These are phyloP conservation scores for Phengaris arion DNA, from an alignment of 2,888 invertebrate genomes.

Conservation along the genomic window DNA sequence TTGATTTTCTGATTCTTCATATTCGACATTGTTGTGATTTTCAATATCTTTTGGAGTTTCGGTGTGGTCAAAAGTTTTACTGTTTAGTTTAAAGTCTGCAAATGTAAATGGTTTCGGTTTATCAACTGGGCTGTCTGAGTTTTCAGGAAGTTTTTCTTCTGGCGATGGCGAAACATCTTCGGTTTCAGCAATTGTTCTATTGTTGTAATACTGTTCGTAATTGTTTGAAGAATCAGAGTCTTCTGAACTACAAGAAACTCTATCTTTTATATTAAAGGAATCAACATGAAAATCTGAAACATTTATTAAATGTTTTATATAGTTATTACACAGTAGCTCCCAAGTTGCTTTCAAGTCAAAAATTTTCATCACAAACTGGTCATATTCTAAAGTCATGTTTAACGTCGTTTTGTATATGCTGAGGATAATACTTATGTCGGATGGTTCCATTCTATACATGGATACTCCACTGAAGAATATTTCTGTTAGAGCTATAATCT, in stretches of 20 bases:
- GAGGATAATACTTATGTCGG: slow-evolving; percentile 81
- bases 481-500: slow-evolving; percentile 91
- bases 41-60: slow-evolving; percentile 40
- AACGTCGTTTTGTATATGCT: slow-evolving; percentile 78
- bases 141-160: slow-evolving; percentile 33
- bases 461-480: slow-evolving; percentile 87
- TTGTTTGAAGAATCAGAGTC: slow-evolving; percentile 67
- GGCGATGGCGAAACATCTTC: slow-evolving; percentile 30
- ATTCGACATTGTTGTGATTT: slow-evolving; percentile 34
- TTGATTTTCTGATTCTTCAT: neutral
- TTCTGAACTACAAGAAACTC: slow-evolving; percentile 63
- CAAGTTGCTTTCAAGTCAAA: slow-evolving; percentile 81
- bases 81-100: slow-evolving; percentile 77
- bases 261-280: slow-evolving; percentile 54
- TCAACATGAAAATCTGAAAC: slow-evolving; percentile 70
- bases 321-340: slow-evolving; percentile 80
- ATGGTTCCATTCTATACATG: slow-evolving; percentile 80
- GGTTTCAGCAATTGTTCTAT: slow-evolving; percentile 37
- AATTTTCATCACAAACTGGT: slow-evolving; percentile 79
- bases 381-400: slow-evolving; percentile 76
- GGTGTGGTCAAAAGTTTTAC: slow-evolving; percentile 45
- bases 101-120: slow-evolving; percentile 76
- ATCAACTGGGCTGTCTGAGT: slow-evolving; percentile 42
- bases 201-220: slow-evolving; percentile 60
- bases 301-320: slow-evolving; percentile 70